phyloP scores from a whole-genome alignment of 2,888 invertebrate genomes.

The Lysandra coridon region DNA sequence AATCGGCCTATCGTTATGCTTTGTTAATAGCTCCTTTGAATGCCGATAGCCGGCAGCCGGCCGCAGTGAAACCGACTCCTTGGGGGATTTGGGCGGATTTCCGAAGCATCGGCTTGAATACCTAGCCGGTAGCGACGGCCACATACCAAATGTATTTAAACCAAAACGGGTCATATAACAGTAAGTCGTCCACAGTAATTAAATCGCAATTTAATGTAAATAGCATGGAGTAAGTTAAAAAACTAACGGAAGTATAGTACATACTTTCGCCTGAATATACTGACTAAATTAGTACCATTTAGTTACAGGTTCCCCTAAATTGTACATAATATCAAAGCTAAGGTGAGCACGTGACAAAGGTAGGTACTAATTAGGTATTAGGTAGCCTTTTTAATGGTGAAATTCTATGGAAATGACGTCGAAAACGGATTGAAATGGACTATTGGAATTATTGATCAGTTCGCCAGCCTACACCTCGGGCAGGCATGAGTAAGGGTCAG shows the following conservation, averaged over 20 bases:
- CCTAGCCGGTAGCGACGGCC: not conserved
- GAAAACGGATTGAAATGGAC: no score
- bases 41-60: slow-evolving; percentile 59
- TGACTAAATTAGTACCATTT: not conserved
- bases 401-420: no score
- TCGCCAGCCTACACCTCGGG: no score
- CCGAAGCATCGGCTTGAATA: slow-evolving; percentile 49
- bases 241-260: no score
- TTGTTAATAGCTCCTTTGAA: slow-evolving; percentile 69
- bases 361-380: no score
- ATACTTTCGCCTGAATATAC: not conserved
- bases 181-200: not conserved
- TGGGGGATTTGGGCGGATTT: slow-evolving; percentile 67
- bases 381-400: no score
- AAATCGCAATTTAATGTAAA: no score
- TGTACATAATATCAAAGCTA: not conserved
- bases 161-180: not conserved
- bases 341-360: not conserved
- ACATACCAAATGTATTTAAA: slow-evolving; percentile 27
- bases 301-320: not conserved
- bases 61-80: slow-evolving; percentile 61
- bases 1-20: slow-evolving; percentile 65
- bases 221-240: no score
- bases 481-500: no score
- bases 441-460: no score